Evolutionary conservation across 1,140 invertebrate species (phyloP), one percentile per base, ranked within the genome.

Genomic region (Protaetia brevitarsis): DNA sequence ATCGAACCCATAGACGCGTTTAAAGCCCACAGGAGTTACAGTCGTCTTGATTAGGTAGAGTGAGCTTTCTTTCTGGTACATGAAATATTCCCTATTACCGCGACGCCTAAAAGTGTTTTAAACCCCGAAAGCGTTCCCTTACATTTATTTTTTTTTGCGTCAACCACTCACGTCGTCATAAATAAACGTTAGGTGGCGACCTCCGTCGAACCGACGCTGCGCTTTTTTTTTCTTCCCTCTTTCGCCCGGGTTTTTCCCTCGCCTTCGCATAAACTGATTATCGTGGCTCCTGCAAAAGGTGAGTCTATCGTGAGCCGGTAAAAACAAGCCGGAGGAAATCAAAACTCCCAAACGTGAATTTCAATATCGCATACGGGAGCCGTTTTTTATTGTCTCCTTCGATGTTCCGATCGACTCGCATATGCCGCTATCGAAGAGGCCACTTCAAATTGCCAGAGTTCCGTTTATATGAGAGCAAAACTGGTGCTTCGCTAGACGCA

Each of bases 121-220:
- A 51, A 51, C 16, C 41, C 41, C 0, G 16, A 51, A 51, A 51
- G 41, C 41, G 16, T 51, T 51, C 41, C 16, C 41, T 51, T 23
- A 23, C 41, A 51, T 51, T 51, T 51, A 51, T 26, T 51, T 23
- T 45, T n/a, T 51, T 51, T 51, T 51, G 41, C 41, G 26, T 51
- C 41, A 23, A 51, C 16, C 41, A 51, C 41, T 51, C 41, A 51
- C 19, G 41, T 51, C 41, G 41, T 51, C 41, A 51, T 51, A 51
- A 51, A 51, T 51, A 51, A 23, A 51, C 41, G 41, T 26, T 51
- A 51, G 41, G 13, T 23, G 26, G 41, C 16, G 19, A 51, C 41
- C 16, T 23, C 26, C 5, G 41, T 51, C 41, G 41, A 51, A 23
- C 41, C 7, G 1, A 23, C 19, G 8, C 41, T 3, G 19, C 19